A percentile compares a stretch with the other conserved stretches of the same genome.
phyloP scores from a whole-genome alignment of 2,113 vertebrate genomes.

The Nestor notabilis region DNA sequence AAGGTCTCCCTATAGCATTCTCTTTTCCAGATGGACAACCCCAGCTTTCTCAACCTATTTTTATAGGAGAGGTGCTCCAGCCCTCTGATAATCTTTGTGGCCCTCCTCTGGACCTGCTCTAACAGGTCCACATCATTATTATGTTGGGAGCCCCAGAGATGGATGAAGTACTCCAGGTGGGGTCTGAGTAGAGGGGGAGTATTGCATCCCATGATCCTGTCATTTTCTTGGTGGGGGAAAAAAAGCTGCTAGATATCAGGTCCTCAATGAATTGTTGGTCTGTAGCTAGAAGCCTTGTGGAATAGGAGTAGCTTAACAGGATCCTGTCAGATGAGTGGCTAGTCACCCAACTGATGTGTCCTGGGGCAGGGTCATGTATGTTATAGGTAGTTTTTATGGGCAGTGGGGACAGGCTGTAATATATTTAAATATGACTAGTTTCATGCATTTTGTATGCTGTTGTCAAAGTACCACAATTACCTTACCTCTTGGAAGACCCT shows the following conservation, averaged over 20 bases:
- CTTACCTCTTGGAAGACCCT: not conserved
- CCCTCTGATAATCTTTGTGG: not conserved
- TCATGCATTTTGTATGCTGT: not conserved
- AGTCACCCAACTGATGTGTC: not conserved
- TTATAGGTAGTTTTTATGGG: not conserved
- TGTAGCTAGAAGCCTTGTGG: not conserved
- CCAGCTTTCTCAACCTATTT: not conserved
- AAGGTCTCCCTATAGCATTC: not conserved
- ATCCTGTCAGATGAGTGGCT: not conserved
- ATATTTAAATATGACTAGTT: not conserved
- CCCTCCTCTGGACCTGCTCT: not conserved
- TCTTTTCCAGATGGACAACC: not conserved
- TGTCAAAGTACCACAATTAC: not conserved
- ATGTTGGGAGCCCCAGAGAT: not conserved
- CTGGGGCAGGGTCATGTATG: not conserved
- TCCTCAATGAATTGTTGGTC: not conserved
- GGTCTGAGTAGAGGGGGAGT: not conserved
- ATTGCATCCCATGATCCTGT: not conserved
- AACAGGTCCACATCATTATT: not conserved
- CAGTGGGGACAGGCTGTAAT: not conserved
- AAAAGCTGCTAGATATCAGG: not conserved
- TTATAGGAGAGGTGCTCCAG: not conserved
- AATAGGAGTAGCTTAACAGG: not conserved
- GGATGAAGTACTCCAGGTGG: not conserved
- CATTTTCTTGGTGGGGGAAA: not conserved